phyloP scores from a whole-genome alignment of 2,888 invertebrate genomes.

The Brenthis daphne region DNA sequence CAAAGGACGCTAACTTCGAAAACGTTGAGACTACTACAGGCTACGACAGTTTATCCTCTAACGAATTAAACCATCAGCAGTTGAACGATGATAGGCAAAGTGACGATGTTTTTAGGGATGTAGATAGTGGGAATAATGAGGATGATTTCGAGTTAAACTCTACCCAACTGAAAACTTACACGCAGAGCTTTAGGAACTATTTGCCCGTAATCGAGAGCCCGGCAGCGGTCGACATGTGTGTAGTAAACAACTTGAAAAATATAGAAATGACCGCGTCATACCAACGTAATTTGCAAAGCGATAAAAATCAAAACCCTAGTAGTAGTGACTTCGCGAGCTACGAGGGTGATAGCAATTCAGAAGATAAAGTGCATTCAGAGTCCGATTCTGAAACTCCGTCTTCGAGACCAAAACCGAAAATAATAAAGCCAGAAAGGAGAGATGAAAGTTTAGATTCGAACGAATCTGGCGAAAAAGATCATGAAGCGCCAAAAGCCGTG shows the following conservation, averaged over 20 bases:
- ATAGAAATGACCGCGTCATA: conserved; percentile 73
- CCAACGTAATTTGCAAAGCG: conserved; percentile 49
- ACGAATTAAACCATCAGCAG: conserved; percentile 69
- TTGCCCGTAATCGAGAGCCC: conserved; percentile 75
- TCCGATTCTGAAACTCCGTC: conserved; percentile 64
- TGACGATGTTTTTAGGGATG: conserved; percentile 62
- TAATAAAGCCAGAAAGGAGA: conserved; percentile 78
- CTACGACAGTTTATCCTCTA: conserved; percentile 73
- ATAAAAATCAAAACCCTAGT: conserved; percentile 58
- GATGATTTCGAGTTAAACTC: conserved; percentile 86
- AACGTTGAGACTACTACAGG: conserved; percentile 76
- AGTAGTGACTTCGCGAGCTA: conserved; percentile 75
- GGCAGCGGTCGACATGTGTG: conserved; percentile 71
- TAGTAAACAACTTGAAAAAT: conserved; percentile 74
- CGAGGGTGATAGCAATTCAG: conserved; percentile 83
- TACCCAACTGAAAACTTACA: conserved; percentile 82
- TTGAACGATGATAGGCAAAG: conserved; percentile 57
- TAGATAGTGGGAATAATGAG: conserved; percentile 87
- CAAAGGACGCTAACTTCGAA: conserved; percentile 71
- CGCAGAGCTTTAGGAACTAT: conserved; percentile 77
- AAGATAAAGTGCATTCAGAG: conserved; percentile 78
- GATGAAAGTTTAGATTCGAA: conserved; percentile 74
- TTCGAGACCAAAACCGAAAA: conserved; percentile 79
- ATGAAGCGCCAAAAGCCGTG: conserved; percentile 79
- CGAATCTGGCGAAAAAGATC: conserved; percentile 70